These are phyloP conservation scores for Hylaeus anthracinus DNA, from an alignment of 1,140 invertebrate genomes.

Conservation along the genomic window DNA sequence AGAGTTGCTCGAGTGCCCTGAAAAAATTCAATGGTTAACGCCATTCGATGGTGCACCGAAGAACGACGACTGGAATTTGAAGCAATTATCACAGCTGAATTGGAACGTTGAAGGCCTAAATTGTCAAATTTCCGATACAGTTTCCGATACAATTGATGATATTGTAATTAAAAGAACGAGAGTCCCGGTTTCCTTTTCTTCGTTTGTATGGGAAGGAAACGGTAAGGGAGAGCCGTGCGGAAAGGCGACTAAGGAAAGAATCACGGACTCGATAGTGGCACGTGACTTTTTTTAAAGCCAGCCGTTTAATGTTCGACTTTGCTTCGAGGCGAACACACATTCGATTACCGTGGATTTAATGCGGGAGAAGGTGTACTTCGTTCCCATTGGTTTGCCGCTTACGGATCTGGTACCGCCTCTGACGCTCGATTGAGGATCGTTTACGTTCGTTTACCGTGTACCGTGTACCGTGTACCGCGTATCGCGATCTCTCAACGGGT, in stretches of 20 bases:
- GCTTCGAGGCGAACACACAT: conserved; percentile 15
- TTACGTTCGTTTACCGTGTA: conserved; percentile 5
- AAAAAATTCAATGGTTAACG: neutral
- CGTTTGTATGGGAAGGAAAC: neutral
- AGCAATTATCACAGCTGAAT: too few species aligned
- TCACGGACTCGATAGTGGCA: neutral
- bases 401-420: conserved; percentile 35
- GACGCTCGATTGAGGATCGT: conserved; percentile 11
- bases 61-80: too few species aligned
- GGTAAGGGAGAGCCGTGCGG: neutral
- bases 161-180: too few species aligned
- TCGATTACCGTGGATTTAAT: neutral
- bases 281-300: conserved; percentile 9
- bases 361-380: conserved; percentile 22
- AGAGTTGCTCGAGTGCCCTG: too few species aligned
- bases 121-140: too few species aligned
- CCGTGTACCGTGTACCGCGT: neutral
- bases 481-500: conserved; percentile 15
- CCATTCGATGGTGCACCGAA: too few species aligned
- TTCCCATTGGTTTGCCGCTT: conserved; percentile 35
- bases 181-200: neutral
- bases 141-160: too few species aligned
- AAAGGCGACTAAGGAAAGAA: neutral
- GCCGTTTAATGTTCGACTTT: neutral
- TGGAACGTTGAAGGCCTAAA: too few species aligned